Conservation (phyloP, 2,113 vertebrate species). For the Phyllostomus discolor region DNA sequence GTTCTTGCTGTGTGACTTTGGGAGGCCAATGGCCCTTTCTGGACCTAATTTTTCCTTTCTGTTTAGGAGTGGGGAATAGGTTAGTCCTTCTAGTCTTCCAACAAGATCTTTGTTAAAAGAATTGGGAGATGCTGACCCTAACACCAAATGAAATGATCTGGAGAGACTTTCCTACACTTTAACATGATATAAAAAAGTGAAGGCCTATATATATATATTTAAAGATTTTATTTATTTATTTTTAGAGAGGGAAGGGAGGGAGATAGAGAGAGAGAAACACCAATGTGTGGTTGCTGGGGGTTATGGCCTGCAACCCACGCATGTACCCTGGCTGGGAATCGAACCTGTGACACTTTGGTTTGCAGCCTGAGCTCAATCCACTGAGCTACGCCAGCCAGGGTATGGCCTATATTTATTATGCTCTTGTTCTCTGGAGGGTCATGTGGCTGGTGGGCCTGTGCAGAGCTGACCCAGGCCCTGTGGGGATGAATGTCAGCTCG, state of each 20-base stretch:
- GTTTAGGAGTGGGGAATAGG: not conserved
- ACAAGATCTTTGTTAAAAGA: not conserved
- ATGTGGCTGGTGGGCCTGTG: not conserved
- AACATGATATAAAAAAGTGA: not conserved
- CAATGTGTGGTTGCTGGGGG: no score
- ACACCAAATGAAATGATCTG: not conserved
- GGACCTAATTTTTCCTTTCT: not conserved
- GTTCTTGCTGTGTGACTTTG: not conserved
- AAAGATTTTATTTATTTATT: no score
- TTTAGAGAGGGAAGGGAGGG: no score
- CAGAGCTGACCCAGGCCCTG: not conserved
- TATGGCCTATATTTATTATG: not conserved
- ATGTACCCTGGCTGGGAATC: no score
- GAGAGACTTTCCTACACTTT: not conserved
- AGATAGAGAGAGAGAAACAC: no score
- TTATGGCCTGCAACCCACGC: no score
- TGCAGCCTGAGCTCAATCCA: no score
- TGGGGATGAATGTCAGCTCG: not conserved
- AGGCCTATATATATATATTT: no score
- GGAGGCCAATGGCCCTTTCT: not conserved
- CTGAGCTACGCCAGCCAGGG: no score
- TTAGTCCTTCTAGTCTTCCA: not conserved
- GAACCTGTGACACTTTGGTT: no score
- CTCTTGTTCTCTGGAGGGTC: not conserved
- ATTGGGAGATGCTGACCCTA: not conserved